Percentiles rank a stretch among this genome's conserved stretches.
Evolutionary conservation across 2,797 vertebrate genomes (phyloP).

Genomic region (Rhinatrema bivittatum): DNA sequence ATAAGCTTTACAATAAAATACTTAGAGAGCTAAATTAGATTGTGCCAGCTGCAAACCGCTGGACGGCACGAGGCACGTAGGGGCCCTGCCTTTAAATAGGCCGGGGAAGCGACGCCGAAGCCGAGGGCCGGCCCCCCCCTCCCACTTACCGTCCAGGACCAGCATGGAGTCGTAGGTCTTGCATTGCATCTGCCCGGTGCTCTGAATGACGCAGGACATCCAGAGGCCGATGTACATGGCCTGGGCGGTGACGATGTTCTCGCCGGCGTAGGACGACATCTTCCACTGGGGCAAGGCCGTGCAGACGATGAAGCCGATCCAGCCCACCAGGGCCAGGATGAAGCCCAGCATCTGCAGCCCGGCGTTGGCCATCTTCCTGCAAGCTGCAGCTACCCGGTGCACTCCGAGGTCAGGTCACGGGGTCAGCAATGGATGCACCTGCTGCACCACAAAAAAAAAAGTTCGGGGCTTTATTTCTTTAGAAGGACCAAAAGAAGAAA

Average conservation of each 20-base stretch:
- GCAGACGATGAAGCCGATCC: slow-evolving; percentile 72
- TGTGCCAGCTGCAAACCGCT: too few species aligned
- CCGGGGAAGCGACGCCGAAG: neutral
- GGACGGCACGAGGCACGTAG: too few species aligned
- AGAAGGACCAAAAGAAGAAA: neutral
- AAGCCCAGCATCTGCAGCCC: slow-evolving; percentile 83
- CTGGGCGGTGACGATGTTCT: slow-evolving; percentile 90
- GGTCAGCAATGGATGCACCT: neutral
- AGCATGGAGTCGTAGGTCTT: slow-evolving; percentile 86
- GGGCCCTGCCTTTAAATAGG: neutral
- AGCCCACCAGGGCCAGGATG: slow-evolving; percentile 74
- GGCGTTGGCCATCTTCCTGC: slow-evolving; percentile 73
- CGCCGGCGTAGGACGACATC: slow-evolving; percentile 79
- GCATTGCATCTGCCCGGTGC: slow-evolving; percentile 89
- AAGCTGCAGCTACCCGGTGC: accelerated
- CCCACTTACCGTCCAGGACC: slow-evolving; percentile 57
- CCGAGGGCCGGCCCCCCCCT: neutral
- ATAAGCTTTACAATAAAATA: too few species aligned
- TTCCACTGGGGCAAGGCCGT: slow-evolving; percentile 90
- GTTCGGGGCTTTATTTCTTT: neutral
- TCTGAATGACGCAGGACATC: slow-evolving; percentile 86
- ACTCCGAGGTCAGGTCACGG: accelerated
- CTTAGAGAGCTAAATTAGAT: too few species aligned
- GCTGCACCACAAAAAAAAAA: neutral
- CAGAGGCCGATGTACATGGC: slow-evolving; percentile 86